Evolutionary conservation across 2,888 invertebrate species (phyloP).

Genomic region (Stenoptilia bipunctidactyla): DNA sequence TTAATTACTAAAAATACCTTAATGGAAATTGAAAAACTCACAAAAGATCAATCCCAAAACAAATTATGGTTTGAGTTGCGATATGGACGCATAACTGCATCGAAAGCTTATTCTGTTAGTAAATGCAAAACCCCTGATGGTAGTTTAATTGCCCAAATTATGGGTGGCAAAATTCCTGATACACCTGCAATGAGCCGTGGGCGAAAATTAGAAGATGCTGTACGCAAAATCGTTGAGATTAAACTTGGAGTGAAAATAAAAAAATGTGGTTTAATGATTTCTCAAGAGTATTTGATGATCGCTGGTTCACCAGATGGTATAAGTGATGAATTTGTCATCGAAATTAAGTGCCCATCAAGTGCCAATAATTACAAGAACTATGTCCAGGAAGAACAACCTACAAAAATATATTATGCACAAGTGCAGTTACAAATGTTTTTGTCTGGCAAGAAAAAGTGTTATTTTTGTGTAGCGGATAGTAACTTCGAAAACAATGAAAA

Average conservation of each 20-base stretch:
- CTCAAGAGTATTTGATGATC: conserved; percentile 17
- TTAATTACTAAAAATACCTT: no score
- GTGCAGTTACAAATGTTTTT: conserved; percentile 2
- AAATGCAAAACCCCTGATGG: conserved; percentile 16
- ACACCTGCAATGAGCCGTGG: conserved; percentile 11
- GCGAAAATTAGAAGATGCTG: conserved; percentile 15
- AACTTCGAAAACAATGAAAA: no score
- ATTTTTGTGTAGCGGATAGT: conserved; percentile 18
- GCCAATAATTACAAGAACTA: not conserved
- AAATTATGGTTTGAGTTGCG: conserved; percentile 19
- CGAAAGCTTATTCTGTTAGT: conserved; percentile 16
- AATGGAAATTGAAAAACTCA: no score
- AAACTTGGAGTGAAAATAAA: no score
- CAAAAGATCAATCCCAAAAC: conserved; percentile 15
- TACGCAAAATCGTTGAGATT: conserved; percentile 11
- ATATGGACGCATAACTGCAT: conserved; percentile 21
- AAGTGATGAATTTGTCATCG: conserved; percentile 13
- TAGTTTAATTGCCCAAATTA: conserved; percentile 12
- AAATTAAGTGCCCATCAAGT: no score
- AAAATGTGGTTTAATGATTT: conserved; percentile 16
- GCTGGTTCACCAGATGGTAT: conserved; percentile 24
- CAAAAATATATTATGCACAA: not conserved
- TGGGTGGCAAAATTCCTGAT: conserved; percentile 11
- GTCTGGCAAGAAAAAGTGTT: conserved; percentile 11
- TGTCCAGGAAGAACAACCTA: not conserved